These are phyloP conservation scores for Rafetus swinhoei DNA, from an alignment of 2,113 vertebrate species.

Conservation along the genomic window DNA sequence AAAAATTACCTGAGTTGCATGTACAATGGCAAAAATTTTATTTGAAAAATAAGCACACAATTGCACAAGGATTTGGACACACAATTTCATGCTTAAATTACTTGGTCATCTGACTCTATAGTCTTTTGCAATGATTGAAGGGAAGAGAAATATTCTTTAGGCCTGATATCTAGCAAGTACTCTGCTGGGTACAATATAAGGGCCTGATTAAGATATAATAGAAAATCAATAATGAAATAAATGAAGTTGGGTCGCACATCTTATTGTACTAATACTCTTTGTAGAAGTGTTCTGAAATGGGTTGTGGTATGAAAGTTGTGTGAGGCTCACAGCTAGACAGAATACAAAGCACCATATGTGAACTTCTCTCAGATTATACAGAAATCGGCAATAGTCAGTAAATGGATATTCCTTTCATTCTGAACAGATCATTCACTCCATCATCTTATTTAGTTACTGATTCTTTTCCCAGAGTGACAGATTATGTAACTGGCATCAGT, in stretches of 20 bases:
- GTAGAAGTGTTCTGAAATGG: conserved; percentile 47
- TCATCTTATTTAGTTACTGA: conserved; percentile 34
- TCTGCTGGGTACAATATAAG: conserved; percentile 24
- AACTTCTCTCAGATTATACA: conserved; percentile 58
- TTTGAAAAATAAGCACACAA: not conserved
- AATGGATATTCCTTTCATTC: conserved; percentile 56
- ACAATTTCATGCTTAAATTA: not conserved
- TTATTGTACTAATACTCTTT: conserved; percentile 59
- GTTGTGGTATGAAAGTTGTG: conserved; percentile 51
- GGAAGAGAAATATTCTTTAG: not conserved
- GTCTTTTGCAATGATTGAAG: not conserved
- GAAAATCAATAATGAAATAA: conserved; percentile 71
- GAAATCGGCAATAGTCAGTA: conserved; percentile 40
- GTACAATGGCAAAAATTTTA: fast-evolving
- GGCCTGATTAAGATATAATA: conserved; percentile 62
- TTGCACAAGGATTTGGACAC: not conserved
- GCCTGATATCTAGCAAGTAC: not conserved
- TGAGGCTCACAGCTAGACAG: conserved; percentile 41
- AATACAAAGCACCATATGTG: conserved; percentile 41
- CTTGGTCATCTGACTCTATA: conserved; percentile 8
- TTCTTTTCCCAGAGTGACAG: conserved; percentile 24
- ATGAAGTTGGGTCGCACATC: conserved; percentile 68
- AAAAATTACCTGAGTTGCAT: not conserved
- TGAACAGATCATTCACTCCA: conserved; percentile 35
- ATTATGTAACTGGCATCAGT: conserved; percentile 27